These are phyloP conservation scores for Macroteleia sp. DNA, from an alignment of 2,888 invertebrate species.

Conservation along the genomic window DNA sequence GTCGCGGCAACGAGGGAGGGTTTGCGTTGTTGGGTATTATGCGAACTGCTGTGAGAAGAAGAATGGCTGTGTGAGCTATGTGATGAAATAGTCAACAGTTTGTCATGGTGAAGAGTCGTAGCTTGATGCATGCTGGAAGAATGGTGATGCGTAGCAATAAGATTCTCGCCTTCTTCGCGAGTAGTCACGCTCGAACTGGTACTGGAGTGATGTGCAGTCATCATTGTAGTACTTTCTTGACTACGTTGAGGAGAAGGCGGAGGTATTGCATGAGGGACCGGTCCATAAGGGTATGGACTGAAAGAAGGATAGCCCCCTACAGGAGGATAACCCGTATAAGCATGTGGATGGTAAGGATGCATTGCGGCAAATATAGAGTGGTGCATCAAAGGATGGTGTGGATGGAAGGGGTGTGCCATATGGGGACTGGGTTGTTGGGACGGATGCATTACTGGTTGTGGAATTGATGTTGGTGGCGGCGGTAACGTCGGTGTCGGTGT, in stretches of 20 bases:
- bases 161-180: slow-evolving; percentile 85
- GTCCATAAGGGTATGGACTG: slow-evolving; percentile 88
- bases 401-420: slow-evolving; percentile 88
- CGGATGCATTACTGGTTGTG: slow-evolving; percentile 90
- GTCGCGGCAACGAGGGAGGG: slow-evolving; percentile 66
- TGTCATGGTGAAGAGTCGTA: slow-evolving; percentile 86
- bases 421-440: slow-evolving; percentile 89
- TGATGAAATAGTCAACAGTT: slow-evolving; percentile 86
- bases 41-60: slow-evolving; percentile 75
- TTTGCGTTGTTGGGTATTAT: slow-evolving; percentile 68
- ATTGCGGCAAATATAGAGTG: slow-evolving; percentile 87
- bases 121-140: slow-evolving; percentile 85
- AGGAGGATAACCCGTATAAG: slow-evolving; percentile 84
- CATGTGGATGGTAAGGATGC: slow-evolving; percentile 88
- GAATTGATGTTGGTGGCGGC: slow-evolving; percentile 87
- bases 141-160: slow-evolving; percentile 87
- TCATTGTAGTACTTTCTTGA: slow-evolving; percentile 88
- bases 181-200: slow-evolving; percentile 88
- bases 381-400: slow-evolving; percentile 89
- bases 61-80: slow-evolving; percentile 81
- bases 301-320: slow-evolving; percentile 81
- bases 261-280: slow-evolving; percentile 89
- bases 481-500: slow-evolving; percentile 87
- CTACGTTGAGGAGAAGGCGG: slow-evolving; percentile 85
- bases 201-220: slow-evolving; percentile 88